These are phyloP conservation scores for Aix galericulata DNA, from an alignment of 2,113 vertebrate species.

Conservation along the genomic window DNA sequence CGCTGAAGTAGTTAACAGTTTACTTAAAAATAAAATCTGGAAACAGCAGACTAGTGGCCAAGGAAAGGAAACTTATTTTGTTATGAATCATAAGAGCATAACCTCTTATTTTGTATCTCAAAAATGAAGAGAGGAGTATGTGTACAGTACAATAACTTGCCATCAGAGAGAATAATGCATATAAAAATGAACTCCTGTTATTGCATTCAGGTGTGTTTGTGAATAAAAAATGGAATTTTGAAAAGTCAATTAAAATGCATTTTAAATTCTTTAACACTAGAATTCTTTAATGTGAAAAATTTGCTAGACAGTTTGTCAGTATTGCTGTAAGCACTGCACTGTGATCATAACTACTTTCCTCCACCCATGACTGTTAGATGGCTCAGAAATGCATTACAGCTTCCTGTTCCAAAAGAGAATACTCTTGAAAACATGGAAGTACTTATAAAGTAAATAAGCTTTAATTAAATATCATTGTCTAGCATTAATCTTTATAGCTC, in stretches of 20 bases:
- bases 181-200: conserved; percentile 52
- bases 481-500: conserved; percentile 78
- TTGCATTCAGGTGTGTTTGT: conserved; percentile 52
- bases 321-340: neutral
- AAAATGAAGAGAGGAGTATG: neutral
- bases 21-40: neutral
- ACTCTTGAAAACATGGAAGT: conserved; percentile 61
- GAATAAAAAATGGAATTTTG: conserved; percentile 56
- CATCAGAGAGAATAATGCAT: conserved; percentile 71
- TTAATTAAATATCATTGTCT: conserved; percentile 84
- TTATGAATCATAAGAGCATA: neutral
- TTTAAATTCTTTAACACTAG: conserved; percentile 60
- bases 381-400: conserved; percentile 48
- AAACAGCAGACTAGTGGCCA: neutral
- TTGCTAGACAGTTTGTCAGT: conserved; percentile 54
- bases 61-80: conserved; percentile 22
- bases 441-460: conserved; percentile 80
- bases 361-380: conserved; percentile 40
- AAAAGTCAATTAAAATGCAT: conserved; percentile 73
- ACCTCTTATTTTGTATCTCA: conserved; percentile 31
- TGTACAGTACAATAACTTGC: conserved; percentile 15
- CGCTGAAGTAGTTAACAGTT: neutral
- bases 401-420: conserved; percentile 51
- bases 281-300: conserved; percentile 65
- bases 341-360: conserved; percentile 59